Conservation (phyloP, 2,797 vertebrate genomes). For the Balearica regulorum region DNA sequence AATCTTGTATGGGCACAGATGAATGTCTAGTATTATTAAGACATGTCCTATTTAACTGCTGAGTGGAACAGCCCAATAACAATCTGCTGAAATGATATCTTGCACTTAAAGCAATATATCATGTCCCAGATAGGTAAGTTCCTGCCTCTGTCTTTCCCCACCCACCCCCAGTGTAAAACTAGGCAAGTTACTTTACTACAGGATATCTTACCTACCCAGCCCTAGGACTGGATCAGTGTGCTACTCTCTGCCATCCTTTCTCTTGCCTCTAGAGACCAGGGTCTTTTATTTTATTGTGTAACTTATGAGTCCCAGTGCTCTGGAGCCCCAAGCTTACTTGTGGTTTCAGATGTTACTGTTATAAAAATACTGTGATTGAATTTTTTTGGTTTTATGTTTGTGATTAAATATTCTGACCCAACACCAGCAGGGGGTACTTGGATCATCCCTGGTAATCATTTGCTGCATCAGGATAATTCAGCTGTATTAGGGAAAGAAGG, state of each 20-base stretch:
- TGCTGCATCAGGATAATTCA: background rate
- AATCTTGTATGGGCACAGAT: background rate
- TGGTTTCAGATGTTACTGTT: background rate
- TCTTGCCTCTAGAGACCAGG: background rate
- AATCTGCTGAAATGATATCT: background rate
- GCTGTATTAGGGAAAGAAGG: background rate
- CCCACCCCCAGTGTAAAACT: background rate
- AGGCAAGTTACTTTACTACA: background rate
- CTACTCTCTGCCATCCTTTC: background rate
- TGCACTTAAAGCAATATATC: background rate
- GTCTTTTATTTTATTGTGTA: background rate
- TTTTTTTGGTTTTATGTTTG: background rate
- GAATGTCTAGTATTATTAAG: background rate
- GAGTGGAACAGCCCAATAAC: background rate
- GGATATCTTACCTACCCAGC: background rate
- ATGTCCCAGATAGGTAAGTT: background rate
- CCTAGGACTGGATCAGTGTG: background rate
- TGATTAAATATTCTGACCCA: background rate
- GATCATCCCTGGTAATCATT: background rate
- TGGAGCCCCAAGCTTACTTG: background rate
- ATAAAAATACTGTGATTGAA: background rate
- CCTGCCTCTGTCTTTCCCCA: background rate
- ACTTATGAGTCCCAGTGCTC: accelerated
- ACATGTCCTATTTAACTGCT: background rate
- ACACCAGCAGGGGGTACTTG: accelerated